phyloP scores from a whole-genome alignment of 2,888 invertebrate species.

The Barypeithes pellucidus region DNA sequence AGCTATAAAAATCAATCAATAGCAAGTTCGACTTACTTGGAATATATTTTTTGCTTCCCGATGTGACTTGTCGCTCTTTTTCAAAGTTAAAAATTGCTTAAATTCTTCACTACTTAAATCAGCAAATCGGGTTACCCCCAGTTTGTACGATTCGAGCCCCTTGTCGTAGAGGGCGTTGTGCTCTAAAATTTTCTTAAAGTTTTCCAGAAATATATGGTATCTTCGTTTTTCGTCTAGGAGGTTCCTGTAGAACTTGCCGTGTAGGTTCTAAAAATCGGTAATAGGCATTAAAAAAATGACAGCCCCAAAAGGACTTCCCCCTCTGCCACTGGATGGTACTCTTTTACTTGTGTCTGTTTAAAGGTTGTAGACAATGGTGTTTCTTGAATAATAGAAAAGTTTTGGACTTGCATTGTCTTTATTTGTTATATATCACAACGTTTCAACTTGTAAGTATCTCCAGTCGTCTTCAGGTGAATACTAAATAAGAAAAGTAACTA shows the following conservation, averaged over 20 bases:
- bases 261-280: slow-evolving; percentile 14
- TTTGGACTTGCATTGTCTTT: no score
- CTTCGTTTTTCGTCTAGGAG: slow-evolving; percentile 39
- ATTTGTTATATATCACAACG: no score
- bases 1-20: not conserved
- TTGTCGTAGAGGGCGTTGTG: slow-evolving; percentile 48
- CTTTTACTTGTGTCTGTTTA: no score
- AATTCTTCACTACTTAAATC: slow-evolving; percentile 57
- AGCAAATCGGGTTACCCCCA: slow-evolving; percentile 55
- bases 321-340: no score
- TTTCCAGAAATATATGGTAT: slow-evolving; percentile 45
- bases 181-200: slow-evolving; percentile 43
- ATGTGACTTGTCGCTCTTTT: not conserved
- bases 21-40: slow-evolving; percentile 13
- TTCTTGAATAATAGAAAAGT: no score
- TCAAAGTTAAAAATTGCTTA: slow-evolving; percentile 24
- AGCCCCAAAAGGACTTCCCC: no score
- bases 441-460: no score
- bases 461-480: no score
- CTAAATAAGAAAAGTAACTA: no score
- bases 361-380: no score
- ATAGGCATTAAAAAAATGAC: no score
- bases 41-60: slow-evolving; percentile 27
- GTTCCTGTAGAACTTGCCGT: slow-evolving; percentile 41
- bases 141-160: slow-evolving; percentile 43